Percentiles rank a stretch among this genome's conserved stretches.
These are phyloP conservation scores for Bryconaethiops microstoma DNA, from an alignment of 2,797 vertebrate species.

Conservation along the genomic window DNA sequence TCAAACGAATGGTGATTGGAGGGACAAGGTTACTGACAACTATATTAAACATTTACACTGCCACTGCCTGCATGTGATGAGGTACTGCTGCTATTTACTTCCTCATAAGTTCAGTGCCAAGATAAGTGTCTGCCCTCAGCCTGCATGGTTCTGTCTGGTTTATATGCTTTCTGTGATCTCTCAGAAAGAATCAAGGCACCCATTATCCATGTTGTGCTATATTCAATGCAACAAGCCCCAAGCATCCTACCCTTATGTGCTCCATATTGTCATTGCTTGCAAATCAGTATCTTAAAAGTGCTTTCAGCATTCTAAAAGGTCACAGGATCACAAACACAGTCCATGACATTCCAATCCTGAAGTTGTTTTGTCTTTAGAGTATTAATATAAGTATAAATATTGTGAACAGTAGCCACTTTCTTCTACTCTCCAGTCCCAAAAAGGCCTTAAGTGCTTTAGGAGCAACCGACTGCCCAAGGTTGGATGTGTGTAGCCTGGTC, in stretches of 20 bases:
- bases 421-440: not conserved
- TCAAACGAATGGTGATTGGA: not conserved
- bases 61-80: not conserved
- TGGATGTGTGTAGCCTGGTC: not conserved
- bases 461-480: not conserved
- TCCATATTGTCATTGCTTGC: not conserved
- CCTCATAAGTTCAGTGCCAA: not conserved
- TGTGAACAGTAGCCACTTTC: not conserved
- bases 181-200: not conserved
- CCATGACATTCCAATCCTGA: not conserved
- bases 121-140: not conserved
- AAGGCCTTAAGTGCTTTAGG: not conserved
- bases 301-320: conserved; percentile 1
- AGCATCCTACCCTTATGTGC: not conserved
- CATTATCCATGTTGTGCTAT: not conserved
- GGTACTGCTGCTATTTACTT: not conserved
- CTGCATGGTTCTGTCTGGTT: not conserved
- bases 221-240: not conserved
- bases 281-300: not conserved
- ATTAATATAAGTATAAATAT: not conserved
- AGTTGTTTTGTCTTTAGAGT: not conserved
- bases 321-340: not conserved
- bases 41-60: not conserved
- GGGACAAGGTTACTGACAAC: not conserved
- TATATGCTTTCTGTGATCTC: not conserved